These are phyloP conservation scores for Ataeniobius toweri DNA, from an alignment of 2,797 vertebrate genomes.

Conservation along the genomic window DNA sequence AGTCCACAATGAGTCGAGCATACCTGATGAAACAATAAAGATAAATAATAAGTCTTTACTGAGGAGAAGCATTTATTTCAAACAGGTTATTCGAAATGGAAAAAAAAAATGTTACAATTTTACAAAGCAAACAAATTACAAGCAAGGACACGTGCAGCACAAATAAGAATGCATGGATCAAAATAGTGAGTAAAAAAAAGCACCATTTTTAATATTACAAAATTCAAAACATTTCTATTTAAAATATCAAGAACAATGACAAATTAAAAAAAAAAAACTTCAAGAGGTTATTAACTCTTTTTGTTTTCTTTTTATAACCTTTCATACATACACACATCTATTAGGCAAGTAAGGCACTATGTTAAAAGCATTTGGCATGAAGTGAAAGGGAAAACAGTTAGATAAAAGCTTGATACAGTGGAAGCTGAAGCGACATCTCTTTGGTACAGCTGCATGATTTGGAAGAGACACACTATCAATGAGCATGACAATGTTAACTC, in stretches of 20 bases:
- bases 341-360: conserved; percentile 56
- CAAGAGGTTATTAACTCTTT: conserved; percentile 57
- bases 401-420: conserved; percentile 52
- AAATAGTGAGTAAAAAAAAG: conserved; percentile 74
- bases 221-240: conserved; percentile 61
- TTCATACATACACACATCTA: conserved; percentile 49
- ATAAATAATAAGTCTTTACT: background rate
- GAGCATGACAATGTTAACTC: conserved; percentile 72
- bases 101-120: conserved; percentile 63
- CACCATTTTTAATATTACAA: conserved; percentile 78
- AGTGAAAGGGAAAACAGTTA: conserved; percentile 8
- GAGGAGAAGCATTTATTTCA: conserved; percentile 35
- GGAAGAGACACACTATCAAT: conserved; percentile 67
- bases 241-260: conserved; percentile 69
- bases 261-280: conserved; percentile 54
- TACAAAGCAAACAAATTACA: conserved; percentile 72
- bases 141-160: conserved; percentile 59
- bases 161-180: conserved; percentile 72
- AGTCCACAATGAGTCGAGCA: background rate
- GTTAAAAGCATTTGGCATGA: conserved; percentile 45
- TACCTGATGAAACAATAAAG: background rate
- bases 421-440: conserved; percentile 68
- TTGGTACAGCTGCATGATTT: conserved; percentile 78
- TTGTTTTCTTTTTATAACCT: conserved; percentile 52
- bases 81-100: conserved; percentile 73